These are phyloP conservation scores for Todiramphus chloris DNA, from an alignment of 2,113 vertebrate species.

Conservation along the genomic window DNA sequence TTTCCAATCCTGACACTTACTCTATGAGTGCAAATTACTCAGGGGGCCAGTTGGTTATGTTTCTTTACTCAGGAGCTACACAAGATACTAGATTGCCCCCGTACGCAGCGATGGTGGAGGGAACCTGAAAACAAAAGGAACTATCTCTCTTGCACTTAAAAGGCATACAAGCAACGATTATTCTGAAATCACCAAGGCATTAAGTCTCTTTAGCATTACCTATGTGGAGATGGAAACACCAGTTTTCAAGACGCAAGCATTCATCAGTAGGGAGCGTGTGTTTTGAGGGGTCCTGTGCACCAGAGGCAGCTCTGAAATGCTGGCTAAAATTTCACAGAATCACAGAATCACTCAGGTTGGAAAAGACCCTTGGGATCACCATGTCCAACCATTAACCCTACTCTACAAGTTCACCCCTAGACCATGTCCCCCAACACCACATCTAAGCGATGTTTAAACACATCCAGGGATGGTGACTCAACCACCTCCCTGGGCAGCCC, in stretches of 20 bases:
- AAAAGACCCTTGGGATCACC: too few species aligned
- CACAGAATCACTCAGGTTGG: too few species aligned
- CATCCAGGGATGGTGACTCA: too few species aligned
- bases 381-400: too few species aligned
- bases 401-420: too few species aligned
- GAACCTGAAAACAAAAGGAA: background rate
- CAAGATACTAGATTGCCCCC: background rate
- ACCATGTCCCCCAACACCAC: too few species aligned
- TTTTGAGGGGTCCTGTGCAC: rapidly evolving
- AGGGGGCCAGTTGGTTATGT: background rate
- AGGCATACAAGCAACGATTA: background rate
- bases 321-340: background rate
- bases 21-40: conserved; percentile 2
- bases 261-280: background rate
- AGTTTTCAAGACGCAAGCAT: rapidly evolving
- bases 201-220: background rate
- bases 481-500: too few species aligned
- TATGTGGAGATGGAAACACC: background rate
- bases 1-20: conserved; percentile 47
- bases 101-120: rapidly evolving
- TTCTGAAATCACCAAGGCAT: background rate
- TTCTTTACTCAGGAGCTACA: background rate
- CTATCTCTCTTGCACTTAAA: background rate
- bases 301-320: background rate
- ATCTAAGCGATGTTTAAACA: too few species aligned